Base-by-base conservation (phyloP, 2,888 invertebrate genomes). In the Myopa testacea region DNA sequence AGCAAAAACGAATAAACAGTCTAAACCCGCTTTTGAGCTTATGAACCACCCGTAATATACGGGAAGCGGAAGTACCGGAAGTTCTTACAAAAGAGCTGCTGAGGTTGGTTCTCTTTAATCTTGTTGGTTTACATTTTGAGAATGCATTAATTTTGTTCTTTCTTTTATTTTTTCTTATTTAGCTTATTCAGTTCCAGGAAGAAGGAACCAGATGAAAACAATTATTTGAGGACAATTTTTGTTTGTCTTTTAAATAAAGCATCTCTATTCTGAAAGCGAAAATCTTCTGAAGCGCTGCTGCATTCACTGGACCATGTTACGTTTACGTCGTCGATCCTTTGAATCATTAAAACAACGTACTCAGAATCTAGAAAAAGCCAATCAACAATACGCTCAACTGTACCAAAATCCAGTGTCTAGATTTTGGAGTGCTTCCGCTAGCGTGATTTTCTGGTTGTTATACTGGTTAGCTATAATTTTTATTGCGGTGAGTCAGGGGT, bases 371-470 rank as follows among this genome's bases (percentile, higher is more conserved):
- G 70, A 71, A 37, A 34, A 55, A 6, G 37, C 52, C 8, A 4
- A 37, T 16, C 60, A 3, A 38, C 69, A 75, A 69, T 58, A 69
- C 26, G 10, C 38, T 14, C 5, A 68, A 19, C 60, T 75, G n/a
- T n/a, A 52, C 12, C 58, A 60, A 14, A 75, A 69, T 69, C 69
- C 40, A 4, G 16, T 75, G 0, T 26, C 60, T 14, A 55, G 45
- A 45, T 8, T 69, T 26, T 58, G 58, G 1, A 65, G 74, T n/a
- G 26, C 74, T 7, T 5, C 63, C 10, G 74, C 74, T 10, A 75
- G 75, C 60, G 37, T 75, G 4, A 10, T 75, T 34, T 75, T 75
- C 60, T 75, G 75, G 75, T 40, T 75, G 5, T 16, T 75, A n/a
- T 14, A 75, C 38, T 60, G 60, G 68, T 19, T 75, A 5, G 38